Evolutionary conservation across 2,888 invertebrate species (phyloP).

Genomic region (Endotricha flammealis): DNA sequence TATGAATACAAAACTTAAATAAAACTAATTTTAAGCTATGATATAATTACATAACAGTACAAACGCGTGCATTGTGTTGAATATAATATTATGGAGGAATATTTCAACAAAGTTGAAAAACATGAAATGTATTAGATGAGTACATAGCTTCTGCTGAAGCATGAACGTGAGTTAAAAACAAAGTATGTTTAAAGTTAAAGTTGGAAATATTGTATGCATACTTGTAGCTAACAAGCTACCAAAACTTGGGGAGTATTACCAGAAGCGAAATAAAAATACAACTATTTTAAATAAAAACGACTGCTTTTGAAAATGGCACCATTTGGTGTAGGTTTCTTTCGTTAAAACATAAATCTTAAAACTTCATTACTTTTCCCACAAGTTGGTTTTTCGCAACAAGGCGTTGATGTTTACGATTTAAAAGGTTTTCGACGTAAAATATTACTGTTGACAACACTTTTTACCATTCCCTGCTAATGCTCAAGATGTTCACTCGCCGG

Average conservation of each 20-base stretch:
- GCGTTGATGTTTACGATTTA: slow-evolving; percentile 68
- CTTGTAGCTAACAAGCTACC: neutral
- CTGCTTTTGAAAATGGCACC: slow-evolving; percentile 13
- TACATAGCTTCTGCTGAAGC: too few species aligned
- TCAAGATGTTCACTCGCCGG: slow-evolving; percentile 36
- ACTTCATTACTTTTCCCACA: slow-evolving; percentile 56
- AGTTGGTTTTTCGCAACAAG: slow-evolving; percentile 55
- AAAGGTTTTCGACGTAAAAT: slow-evolving; percentile 71
- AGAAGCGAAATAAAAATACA: neutral
- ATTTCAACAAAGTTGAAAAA: too few species aligned
- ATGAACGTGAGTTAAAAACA: too few species aligned
- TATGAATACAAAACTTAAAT: too few species aligned
- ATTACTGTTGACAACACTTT: slow-evolving; percentile 60
- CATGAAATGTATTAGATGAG: too few species aligned
- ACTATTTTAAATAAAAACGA: neutral
- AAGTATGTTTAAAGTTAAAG: too few species aligned
- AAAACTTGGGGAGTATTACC: neutral
- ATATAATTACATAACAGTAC: too few species aligned
- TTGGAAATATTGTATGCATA: too few species aligned
- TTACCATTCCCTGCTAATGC: slow-evolving; percentile 34
- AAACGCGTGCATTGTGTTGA: too few species aligned
- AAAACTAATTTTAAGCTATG: too few species aligned
- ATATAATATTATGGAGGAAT: too few species aligned
- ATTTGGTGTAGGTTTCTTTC: slow-evolving; percentile 36
- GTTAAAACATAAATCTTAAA: slow-evolving; percentile 59